These are phyloP conservation scores for Cairina moschata DNA, from an alignment of 2,113 vertebrate genomes.

Conservation along the genomic window DNA sequence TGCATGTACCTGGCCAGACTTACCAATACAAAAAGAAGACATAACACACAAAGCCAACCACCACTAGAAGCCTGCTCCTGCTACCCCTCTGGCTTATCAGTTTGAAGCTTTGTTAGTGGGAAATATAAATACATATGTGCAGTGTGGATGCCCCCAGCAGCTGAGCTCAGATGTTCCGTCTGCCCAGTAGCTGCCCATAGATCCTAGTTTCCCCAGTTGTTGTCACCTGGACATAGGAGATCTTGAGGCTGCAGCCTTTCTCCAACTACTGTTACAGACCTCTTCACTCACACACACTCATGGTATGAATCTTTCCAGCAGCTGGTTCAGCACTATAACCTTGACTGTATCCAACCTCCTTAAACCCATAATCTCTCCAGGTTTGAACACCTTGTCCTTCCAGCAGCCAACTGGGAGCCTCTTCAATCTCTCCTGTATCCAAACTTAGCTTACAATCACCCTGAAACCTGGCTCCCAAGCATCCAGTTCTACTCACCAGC, in stretches of 20 bases:
- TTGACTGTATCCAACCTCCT: neutral
- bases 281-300: neutral
- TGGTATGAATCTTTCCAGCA: neutral
- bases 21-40: neutral
- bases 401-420: neutral
- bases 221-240: neutral
- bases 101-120: neutral
- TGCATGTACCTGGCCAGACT: neutral
- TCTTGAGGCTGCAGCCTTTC: neutral
- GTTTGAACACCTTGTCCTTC: neutral
- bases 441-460: accelerated
- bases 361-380: neutral
- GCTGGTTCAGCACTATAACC: neutral
- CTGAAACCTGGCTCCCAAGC: neutral
- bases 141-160: neutral
- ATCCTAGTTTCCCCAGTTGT: too few species aligned
- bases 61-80: neutral
- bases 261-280: neutral
- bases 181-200: neutral
- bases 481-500: neutral
- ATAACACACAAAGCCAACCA: neutral
- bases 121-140: accelerated
- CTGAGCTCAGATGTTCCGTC: neutral
- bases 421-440: neutral
- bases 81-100: neutral